Conservation (phyloP, 2,113 vertebrate species). For the Chaenogobius annularis region DNA sequence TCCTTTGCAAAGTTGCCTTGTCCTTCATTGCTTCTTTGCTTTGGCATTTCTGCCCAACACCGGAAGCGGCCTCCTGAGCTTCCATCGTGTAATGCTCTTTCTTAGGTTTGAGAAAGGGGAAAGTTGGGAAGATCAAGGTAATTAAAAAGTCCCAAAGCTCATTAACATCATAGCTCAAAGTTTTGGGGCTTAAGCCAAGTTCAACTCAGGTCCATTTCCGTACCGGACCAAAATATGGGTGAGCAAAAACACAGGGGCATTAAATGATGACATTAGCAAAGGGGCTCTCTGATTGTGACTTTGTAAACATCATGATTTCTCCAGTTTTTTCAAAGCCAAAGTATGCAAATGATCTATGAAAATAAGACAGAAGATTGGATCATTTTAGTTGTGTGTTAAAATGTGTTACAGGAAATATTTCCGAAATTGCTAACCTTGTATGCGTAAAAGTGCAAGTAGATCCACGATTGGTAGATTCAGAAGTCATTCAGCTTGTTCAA, state of each 20-base stretch:
- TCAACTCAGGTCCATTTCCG: constrained; percentile 57
- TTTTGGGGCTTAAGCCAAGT: constrained; percentile 72
- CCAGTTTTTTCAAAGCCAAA: constrained; percentile 38
- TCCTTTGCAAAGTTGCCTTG: constrained; percentile 84
- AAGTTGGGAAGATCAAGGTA: constrained; percentile 22
- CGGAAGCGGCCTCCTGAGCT: constrained; percentile 84
- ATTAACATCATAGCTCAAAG: constrained; percentile 76
- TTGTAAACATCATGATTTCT: constrained; percentile 40
- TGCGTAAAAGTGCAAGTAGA: constrained; percentile 35
- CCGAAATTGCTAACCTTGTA: constrained; percentile 39
- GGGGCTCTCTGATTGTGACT: constrained; percentile 40
- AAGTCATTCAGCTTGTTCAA: constrained; percentile 30
- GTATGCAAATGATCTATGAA: constrained; percentile 46
- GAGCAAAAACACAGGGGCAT: constrained; percentile 8
- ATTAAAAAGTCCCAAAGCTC: constrained; percentile 69
- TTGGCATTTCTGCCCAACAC: constrained; percentile 85
- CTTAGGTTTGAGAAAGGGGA: constrained; percentile 16
- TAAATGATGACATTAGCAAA: constrained; percentile 55
- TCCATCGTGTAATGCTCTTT: constrained; percentile 83
- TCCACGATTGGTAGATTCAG: constrained; percentile 36
- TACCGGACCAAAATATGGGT: constrained; percentile 3
- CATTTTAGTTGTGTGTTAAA: neutral
- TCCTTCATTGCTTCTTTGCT: constrained; percentile 86
- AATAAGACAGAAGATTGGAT: neutral
- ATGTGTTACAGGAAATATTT: neutral